phyloP scores from a whole-genome alignment of 2,888 invertebrate species.

The Colletes collaris region DNA sequence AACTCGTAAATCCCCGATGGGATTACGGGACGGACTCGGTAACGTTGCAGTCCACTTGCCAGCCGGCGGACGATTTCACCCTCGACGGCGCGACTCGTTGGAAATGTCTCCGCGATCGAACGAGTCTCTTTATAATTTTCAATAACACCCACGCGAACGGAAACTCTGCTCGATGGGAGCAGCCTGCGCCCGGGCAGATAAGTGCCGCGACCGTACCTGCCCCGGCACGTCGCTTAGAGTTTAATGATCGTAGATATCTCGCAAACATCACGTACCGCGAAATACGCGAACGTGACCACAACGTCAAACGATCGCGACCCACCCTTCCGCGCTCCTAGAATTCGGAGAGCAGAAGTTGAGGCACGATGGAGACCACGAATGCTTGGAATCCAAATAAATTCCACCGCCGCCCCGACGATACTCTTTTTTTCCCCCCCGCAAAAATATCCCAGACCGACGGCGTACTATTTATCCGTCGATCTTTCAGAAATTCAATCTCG shows the following conservation, averaged over 20 bases:
- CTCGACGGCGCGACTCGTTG: slow-evolving; percentile 11
- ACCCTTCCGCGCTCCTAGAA: slow-evolving; percentile 32
- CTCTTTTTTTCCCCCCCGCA: background rate
- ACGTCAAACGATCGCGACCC: slow-evolving; percentile 70
- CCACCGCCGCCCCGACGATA: background rate
- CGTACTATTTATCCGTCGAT: background rate
- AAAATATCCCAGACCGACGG: background rate
- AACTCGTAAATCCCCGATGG: slow-evolving; percentile 70
- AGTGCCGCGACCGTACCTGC: background rate
- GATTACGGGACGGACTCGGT: slow-evolving; percentile 59
- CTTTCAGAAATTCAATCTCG: too few relatives aligned
- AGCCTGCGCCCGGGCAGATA: too few relatives aligned
- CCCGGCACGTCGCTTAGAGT: slow-evolving; percentile 61
- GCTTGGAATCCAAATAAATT: slow-evolving; percentile 33
- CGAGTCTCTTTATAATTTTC: slow-evolving; percentile 35
- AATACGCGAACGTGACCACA: slow-evolving; percentile 80
- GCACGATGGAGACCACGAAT: slow-evolving; percentile 24
- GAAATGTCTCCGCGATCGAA: background rate
- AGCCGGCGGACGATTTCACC: slow-evolving; percentile 20
- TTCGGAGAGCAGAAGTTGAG: slow-evolving; percentile 48
- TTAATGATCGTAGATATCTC: slow-evolving; percentile 77
- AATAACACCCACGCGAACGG: slow-evolving; percentile 9
- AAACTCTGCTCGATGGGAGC: slow-evolving; percentile 16
- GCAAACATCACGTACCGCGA: slow-evolving; percentile 80
- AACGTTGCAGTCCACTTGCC: slow-evolving; percentile 47